Evolutionary conservation across 2,113 vertebrate genomes (phyloP).

Genomic region (Paedocypris sp.): DNA sequence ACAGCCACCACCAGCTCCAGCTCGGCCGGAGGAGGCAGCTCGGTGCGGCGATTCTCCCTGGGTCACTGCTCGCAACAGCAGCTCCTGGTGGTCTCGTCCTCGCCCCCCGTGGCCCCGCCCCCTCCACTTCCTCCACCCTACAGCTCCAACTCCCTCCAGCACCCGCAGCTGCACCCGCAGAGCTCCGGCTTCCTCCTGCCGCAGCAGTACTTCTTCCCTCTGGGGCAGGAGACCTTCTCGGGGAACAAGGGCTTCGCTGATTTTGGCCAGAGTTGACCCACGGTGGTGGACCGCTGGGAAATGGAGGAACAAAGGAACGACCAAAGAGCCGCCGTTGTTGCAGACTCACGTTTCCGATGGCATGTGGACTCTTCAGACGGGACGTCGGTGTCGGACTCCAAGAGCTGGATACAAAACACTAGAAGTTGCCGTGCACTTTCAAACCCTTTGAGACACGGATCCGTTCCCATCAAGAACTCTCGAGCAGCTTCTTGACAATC

Average conservation of each 20-base stretch:
- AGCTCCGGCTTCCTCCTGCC: constrained; percentile 71
- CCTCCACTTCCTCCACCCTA: constrained; percentile 48
- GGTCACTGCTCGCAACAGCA: constrained; percentile 39
- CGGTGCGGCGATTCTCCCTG: constrained; percentile 74
- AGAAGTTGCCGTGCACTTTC: not conserved
- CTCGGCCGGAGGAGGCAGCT: constrained; percentile 70
- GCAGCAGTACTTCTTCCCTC: constrained; percentile 79
- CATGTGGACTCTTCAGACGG: too few relatives aligned
- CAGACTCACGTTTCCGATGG: not conserved
- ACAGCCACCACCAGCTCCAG: constrained; percentile 86
- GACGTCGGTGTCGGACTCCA: too few relatives aligned
- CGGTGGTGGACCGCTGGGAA: not conserved
- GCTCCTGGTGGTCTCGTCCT: constrained; percentile 39
- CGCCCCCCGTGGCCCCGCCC: constrained; percentile 34
- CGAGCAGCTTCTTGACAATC: constrained; percentile 46
- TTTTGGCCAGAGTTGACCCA: constrained; percentile 75
- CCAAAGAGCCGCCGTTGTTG: constrained; percentile 6
- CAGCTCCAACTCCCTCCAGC: constrained; percentile 77
- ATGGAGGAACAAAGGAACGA: too few relatives aligned
- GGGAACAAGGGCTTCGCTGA: constrained; percentile 74
- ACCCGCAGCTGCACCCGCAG: constrained; percentile 61
- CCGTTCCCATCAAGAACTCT: constrained; percentile 46
- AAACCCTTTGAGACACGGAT: constrained; percentile 13
- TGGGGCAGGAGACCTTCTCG: constrained; percentile 73
- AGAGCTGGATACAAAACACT: not conserved